Evolutionary conservation across 30 jellyfish, hydroid and myxozoan genomes (phyloP).

Genomic region (Mastigias papua): DNA sequence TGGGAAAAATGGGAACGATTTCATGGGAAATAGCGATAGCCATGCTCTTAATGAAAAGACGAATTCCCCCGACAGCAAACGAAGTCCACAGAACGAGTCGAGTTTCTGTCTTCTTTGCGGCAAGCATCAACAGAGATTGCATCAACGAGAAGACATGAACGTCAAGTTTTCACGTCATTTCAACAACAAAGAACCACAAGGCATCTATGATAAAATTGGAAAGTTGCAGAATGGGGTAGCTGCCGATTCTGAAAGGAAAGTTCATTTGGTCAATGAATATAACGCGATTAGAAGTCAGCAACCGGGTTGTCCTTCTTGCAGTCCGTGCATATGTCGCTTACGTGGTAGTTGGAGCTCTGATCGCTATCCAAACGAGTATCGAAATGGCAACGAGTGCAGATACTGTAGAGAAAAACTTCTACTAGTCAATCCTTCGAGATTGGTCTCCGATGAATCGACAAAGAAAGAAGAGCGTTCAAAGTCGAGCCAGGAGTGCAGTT

Average conservation of each 20-base stretch:
- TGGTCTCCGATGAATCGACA: background rate
- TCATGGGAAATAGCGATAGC: background rate
- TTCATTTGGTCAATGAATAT: background rate
- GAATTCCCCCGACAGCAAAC: background rate
- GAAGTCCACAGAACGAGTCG: background rate
- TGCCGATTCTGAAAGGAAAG: background rate
- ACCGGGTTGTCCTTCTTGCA: background rate
- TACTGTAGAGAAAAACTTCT: background rate
- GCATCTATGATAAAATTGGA: background rate
- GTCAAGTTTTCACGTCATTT: slow-evolving; percentile 11
- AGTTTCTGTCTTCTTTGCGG: background rate
- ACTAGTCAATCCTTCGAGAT: background rate
- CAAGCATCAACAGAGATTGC: background rate
- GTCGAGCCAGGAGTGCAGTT: slow-evolving; percentile 4
- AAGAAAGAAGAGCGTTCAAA: background rate
- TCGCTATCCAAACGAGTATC: no score
- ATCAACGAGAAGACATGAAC: background rate
- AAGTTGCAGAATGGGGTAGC: background rate
- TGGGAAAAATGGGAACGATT: background rate
- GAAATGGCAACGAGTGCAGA: background rate
- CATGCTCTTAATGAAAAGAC: background rate
- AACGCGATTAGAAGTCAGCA: background rate
- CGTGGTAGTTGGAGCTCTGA: background rate
- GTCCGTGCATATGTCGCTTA: background rate
- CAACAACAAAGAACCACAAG: background rate